A percentile compares a stretch with the other conserved stretches of the same genome.
Evolutionary conservation across 2,113 vertebrate genomes (phyloP).

Genomic region (Reinhardtius hippoglossoides): DNA sequence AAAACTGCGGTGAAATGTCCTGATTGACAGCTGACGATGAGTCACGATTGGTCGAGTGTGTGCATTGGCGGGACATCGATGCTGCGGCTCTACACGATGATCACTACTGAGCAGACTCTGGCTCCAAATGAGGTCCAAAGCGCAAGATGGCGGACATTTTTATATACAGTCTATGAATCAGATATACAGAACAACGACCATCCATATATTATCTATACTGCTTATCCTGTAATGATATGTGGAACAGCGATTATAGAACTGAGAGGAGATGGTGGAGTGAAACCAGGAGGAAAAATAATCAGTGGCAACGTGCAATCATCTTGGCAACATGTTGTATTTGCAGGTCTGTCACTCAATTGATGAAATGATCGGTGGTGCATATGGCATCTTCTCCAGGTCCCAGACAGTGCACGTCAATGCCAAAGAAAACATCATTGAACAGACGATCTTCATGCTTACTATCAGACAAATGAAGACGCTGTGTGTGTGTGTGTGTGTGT

Average conservation of each 20-base stretch:
- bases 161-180: no score
- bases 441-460: background rate
- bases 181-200: no score
- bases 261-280: background rate
- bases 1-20: no score
- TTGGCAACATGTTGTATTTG: conserved; percentile 12
- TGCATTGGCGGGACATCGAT: no score
- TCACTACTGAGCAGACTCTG: no score
- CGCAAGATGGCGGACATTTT: no score
- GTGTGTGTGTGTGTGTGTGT: background rate
- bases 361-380: background rate
- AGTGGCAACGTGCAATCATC: background rate
- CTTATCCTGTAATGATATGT: no score
- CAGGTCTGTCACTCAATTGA: background rate
- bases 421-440: background rate
- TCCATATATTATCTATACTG: no score
- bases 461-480: background rate
- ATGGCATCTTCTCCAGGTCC: background rate
- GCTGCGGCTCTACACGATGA: no score
- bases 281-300: conserved; percentile 7
- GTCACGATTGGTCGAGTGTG: no score
- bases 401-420: conserved; percentile 5
- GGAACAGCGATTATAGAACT: background rate
- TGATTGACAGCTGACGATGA: no score
- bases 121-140: no score